phyloP scores from a whole-genome alignment of 2,797 vertebrate genomes.

The Eutrigla gurnardus region DNA sequence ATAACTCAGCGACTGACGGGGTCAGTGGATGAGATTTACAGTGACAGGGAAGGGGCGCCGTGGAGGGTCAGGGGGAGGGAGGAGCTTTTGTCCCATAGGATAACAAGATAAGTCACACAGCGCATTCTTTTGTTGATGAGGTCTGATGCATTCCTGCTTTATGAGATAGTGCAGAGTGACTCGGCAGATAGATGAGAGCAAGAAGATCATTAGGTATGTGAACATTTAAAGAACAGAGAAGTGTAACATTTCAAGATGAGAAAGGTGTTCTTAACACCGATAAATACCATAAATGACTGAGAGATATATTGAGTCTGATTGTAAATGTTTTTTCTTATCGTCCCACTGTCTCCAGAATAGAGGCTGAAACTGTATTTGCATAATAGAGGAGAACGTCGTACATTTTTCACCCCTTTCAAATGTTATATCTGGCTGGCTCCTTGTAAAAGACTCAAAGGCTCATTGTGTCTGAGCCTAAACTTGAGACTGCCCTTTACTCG shows the following conservation, averaged over 20 bases:
- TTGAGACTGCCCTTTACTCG: not conserved
- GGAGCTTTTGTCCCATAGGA: conserved; percentile 4
- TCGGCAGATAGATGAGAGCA: not conserved
- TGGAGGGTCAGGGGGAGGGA: not conserved
- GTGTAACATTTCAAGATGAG: not conserved
- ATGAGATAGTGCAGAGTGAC: not conserved
- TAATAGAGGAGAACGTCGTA: conserved; percentile 4
- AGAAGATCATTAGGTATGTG: not conserved
- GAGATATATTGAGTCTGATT: conserved; percentile 9
- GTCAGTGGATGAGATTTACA: conserved; percentile 41
- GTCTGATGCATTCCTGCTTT: not conserved
- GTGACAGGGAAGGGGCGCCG: not conserved
- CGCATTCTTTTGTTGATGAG: not conserved
- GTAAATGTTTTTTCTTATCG: not conserved
- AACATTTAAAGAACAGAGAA: not conserved
- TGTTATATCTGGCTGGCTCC: conserved; percentile 8
- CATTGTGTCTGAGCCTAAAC: not conserved
- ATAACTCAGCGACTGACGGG: conserved; percentile 49
- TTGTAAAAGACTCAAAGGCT: conserved; percentile 6
- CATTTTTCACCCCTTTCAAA: not conserved
- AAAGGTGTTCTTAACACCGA: not conserved
- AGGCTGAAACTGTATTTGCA: conserved; percentile 13
- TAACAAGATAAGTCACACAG: not conserved
- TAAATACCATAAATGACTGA: not conserved
- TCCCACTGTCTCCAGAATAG: not conserved